Percentiles rank a stretch among this genome's conserved stretches.
Evolutionary conservation across 1,140 invertebrate genomes (phyloP).

Genomic region (Kradibia gibbosae): DNA sequence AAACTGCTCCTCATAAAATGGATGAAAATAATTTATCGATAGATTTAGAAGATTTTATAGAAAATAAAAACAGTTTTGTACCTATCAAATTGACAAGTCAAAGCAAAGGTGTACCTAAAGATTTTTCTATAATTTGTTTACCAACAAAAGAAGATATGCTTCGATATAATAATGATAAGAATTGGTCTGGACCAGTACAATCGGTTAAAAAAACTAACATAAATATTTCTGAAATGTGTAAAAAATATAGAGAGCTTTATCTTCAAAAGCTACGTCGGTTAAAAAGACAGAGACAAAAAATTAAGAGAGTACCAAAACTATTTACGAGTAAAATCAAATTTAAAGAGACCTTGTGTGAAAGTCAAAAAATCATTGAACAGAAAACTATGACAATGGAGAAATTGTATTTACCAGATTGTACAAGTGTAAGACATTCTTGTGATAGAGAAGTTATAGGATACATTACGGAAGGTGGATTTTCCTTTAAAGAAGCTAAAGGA

Average conservation of each 20-base stretch:
- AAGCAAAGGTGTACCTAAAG: conserved; percentile 70
- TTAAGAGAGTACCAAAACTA: conserved; percentile 47
- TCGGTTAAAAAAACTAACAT: conserved; percentile 73
- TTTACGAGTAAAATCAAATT: conserved; percentile 26
- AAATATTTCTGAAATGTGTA: conserved; percentile 74
- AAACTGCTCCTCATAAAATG: neutral
- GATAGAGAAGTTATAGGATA: conserved; percentile 83
- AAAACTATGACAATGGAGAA: conserved; percentile 75
- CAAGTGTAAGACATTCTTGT: conserved; percentile 76
- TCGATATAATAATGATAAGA: conserved; percentile 63
- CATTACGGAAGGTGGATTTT: conserved; percentile 80
- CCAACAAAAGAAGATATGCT: conserved; percentile 76
- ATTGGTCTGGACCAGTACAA: conserved; percentile 73
- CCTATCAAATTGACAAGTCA: conserved; percentile 72
- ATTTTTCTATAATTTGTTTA: conserved; percentile 79
- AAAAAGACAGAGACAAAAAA: conserved; percentile 67
- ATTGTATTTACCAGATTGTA: conserved; percentile 79
- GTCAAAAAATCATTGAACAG: conserved; percentile 42
- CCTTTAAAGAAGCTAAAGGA: conserved; percentile 77
- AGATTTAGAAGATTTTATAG: conserved; percentile 41
- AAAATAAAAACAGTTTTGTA: conserved; percentile 70
- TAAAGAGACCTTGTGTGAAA: conserved; percentile 40
- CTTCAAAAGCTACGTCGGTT: conserved; percentile 75
- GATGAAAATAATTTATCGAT: neutral
- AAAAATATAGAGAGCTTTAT: conserved; percentile 75